Evolutionary conservation across 2,113 vertebrate genomes (phyloP).

Genomic region (Gobio gobio): DNA sequence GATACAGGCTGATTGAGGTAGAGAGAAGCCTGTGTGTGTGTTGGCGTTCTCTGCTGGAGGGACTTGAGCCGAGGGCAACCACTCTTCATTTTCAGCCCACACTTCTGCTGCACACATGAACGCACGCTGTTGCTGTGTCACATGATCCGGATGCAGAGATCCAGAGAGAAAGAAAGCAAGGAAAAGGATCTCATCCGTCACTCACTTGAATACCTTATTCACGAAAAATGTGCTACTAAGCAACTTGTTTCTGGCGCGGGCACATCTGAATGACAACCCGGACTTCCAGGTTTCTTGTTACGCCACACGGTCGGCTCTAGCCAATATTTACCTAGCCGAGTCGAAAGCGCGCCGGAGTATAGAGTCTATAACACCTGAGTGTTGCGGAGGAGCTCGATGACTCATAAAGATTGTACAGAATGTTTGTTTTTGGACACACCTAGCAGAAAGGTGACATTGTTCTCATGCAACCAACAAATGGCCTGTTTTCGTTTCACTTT

Average conservation of each 20-base stretch:
- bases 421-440: slow-evolving; percentile 72
- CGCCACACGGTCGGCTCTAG: not conserved
- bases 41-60: slow-evolving; percentile 55
- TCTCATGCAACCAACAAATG: slow-evolving; percentile 24
- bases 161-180: slow-evolving; percentile 16
- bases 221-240: not conserved
- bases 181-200: slow-evolving; percentile 15
- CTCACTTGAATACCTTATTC: not conserved
- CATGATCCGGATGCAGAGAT: slow-evolving; percentile 54
- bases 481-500: slow-evolving; percentile 18
- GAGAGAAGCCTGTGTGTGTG: slow-evolving; percentile 36
- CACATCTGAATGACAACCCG: slow-evolving; percentile 1
- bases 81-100: slow-evolving; percentile 56
- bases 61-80: slow-evolving; percentile 47
- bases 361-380: slow-evolving; percentile 23
- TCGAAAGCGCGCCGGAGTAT: not conserved
- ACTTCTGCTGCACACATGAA: slow-evolving; percentile 56
- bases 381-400: slow-evolving; percentile 28
- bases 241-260: not conserved
- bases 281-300: slow-evolving; percentile 34
- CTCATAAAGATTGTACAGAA: slow-evolving; percentile 52
- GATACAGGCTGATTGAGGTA: slow-evolving; percentile 13
- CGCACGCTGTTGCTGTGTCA: slow-evolving; percentile 58
- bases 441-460: slow-evolving; percentile 57
- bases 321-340: slow-evolving; percentile 42